Evolutionary conservation across 2,888 invertebrate genomes (phyloP).

Genomic region (Meloe dianella): DNA sequence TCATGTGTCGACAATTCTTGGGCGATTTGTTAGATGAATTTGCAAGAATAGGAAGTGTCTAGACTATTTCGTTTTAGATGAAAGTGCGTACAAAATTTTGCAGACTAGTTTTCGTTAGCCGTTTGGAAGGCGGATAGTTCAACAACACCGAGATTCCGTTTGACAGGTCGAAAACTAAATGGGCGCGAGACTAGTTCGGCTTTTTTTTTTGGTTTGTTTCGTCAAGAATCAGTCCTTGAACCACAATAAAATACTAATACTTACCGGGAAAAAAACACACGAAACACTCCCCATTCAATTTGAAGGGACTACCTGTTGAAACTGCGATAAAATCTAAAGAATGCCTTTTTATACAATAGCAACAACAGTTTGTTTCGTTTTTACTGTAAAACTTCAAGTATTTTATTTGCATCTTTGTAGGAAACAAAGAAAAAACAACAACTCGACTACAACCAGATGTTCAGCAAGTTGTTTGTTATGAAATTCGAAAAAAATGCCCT

Average conservation of each 20-base stretch:
- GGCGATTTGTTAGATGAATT: too few relatives aligned
- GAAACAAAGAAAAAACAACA: not conserved
- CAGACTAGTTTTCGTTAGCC: not conserved
- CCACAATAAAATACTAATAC: not conserved
- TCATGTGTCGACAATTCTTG: too few relatives aligned
- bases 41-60: too few relatives aligned
- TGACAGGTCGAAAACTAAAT: slow-evolving; percentile 1
- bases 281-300: not conserved
- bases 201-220: not conserved
- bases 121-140: not conserved
- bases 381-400: not conserved
- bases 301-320: slow-evolving; percentile 11
- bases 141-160: not conserved
- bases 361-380: not conserved
- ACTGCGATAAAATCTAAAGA: not conserved
- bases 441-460: not conserved
- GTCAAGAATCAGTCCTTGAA: slow-evolving; percentile 1
- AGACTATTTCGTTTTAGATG: not conserved
- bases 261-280: slow-evolving; percentile 4
- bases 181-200: not conserved
- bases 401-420: not conserved
- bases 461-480: not conserved
- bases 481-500: not conserved
- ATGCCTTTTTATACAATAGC: not conserved
- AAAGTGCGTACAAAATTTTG: not conserved